Evolutionary conservation across 1,140 invertebrate genomes (phyloP).

Genomic region (Cydia splendana): DNA sequence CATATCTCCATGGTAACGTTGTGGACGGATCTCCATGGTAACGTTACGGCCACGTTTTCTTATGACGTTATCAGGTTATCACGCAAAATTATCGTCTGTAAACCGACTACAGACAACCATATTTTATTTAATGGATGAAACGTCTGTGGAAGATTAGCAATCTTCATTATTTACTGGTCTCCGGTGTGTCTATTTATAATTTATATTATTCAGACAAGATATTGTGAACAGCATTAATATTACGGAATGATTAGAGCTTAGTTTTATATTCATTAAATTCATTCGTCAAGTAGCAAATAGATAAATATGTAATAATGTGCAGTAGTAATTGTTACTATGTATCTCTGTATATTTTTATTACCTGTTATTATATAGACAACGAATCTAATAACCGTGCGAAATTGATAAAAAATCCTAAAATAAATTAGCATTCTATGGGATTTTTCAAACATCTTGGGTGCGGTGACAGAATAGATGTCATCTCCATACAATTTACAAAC

Average conservation of each 20-base stretch:
- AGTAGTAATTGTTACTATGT: neutral
- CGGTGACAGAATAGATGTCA: too few species aligned
- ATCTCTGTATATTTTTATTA: neutral
- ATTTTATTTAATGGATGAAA: neutral
- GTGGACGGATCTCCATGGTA: too few species aligned
- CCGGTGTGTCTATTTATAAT: neutral
- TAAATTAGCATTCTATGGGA: too few species aligned
- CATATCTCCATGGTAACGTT: too few species aligned
- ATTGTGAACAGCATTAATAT: neutral
- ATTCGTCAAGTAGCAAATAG: neutral
- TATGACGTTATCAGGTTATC: too few species aligned
- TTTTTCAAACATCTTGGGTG: too few species aligned
- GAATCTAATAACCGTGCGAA: neutral
- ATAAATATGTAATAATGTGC: neutral
- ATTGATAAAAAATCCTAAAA: too few species aligned
- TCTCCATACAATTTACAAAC: too few species aligned
- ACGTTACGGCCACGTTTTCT: too few species aligned
- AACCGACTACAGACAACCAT: too few species aligned
- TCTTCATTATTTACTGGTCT: neutral
- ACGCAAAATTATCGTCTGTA: too few species aligned
- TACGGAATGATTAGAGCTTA: neutral
- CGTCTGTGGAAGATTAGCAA: neutral
- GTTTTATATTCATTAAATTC: neutral
- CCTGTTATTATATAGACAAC: neutral
- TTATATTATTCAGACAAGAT: conserved; percentile 18